Evolutionary conservation across 2,113 vertebrate species (phyloP), one percentile per base, ranked within the genome.

Genomic region (Chinchilla lanigera): DNA sequence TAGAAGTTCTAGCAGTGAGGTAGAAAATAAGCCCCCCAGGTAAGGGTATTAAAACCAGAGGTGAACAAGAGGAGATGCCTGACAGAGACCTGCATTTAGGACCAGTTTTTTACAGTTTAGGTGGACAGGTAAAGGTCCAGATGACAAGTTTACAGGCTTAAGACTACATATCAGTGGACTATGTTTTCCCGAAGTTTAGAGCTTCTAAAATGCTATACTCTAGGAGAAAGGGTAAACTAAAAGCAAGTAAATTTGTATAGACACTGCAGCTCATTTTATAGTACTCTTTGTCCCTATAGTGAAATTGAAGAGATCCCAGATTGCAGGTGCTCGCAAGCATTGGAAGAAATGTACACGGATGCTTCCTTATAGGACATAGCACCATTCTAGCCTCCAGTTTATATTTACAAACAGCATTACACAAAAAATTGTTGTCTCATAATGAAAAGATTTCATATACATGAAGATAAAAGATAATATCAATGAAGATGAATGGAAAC

Each of bases 381-480:
- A 78, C 22, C 17, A 58, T 77, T n/a, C 22, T 44, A 41, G 19
- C 50, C n/a, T 38, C 63, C 17, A 38, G 14, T 28, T 93, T 91
- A 85, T 82, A 92, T 78, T 61, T 83, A n/a, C 22, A 86, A 94
- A 77, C 19, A 95, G 14, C 38, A 47, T 89, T 83, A 86, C 14
- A 91, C 71, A 50, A 86, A 85, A 35, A 77, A 13, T 30, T 1
- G 28, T 30, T 77, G 26, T 26, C n/a, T 84, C 19, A 77, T 71
- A 73, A 54, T 71, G 6, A 50, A 85, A 85, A 44, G 60, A 11
- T 58, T 81, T 17, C 1, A 4, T 61, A 24, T 7, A 61, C 24
- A 80, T 8, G 0, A 77, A 56, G 16, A 84, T 26, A 92, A 9
- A 87, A 83, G 47, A 52, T 60, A 69, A 71, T 3, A 30, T 89